Conservation (phyloP, 2,113 vertebrate genomes). For the Colaptes auratus region DNA sequence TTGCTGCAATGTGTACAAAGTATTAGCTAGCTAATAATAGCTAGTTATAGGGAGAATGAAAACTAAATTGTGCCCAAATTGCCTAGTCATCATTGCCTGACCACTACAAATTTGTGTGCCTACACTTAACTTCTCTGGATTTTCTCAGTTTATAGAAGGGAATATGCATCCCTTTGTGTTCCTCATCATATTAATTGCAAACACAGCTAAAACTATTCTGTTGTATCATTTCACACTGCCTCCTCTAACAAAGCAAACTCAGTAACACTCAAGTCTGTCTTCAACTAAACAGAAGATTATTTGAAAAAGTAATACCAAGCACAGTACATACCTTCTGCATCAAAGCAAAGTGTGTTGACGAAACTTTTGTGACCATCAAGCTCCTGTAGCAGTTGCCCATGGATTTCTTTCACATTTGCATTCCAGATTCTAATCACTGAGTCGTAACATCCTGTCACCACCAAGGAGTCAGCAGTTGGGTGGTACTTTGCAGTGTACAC, state of each 20-base stretch:
- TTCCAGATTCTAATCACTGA: conserved; percentile 89
- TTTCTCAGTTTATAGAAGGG: background rate
- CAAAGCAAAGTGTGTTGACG: conserved; percentile 93
- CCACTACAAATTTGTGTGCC: background rate
- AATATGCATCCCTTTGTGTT: background rate
- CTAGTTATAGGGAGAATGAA: background rate
- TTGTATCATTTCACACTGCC: background rate
- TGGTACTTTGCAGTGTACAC: conserved; percentile 94
- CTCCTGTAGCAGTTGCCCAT: conserved; percentile 89
- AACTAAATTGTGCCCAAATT: background rate
- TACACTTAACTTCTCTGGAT: background rate
- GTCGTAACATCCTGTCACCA: conserved; percentile 92
- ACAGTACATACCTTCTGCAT: conserved; percentile 85
- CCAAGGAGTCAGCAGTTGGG: conserved; percentile 82
- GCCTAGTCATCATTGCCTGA: background rate
- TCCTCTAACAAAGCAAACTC: background rate
- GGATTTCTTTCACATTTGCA: conserved; percentile 81
- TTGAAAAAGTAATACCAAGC: background rate
- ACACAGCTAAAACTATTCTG: background rate
- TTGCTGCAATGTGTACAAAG: background rate
- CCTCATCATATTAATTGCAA: background rate
- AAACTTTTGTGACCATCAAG: conserved; percentile 90
- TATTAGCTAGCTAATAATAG: background rate
- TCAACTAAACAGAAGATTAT: background rate
- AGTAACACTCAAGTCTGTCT: background rate